phyloP scores from a whole-genome alignment of 2,113 vertebrate genomes.

The Procavia capensis region DNA sequence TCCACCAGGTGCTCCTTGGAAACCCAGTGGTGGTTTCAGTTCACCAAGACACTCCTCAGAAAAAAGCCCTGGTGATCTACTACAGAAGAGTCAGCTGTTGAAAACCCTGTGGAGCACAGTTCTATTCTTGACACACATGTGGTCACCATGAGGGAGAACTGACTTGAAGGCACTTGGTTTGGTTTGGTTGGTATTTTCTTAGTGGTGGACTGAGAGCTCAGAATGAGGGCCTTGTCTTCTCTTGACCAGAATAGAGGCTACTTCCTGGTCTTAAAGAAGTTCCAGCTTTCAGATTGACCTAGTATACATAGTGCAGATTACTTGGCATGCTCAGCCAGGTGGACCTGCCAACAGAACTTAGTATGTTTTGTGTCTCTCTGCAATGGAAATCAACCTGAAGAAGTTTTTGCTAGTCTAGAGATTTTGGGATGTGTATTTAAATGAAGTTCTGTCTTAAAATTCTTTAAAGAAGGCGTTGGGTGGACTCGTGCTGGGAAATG shows the following conservation, averaged over 20 bases:
- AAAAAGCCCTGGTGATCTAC: neutral
- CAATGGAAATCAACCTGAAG: slow-evolving; percentile 1
- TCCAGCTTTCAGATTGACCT: slow-evolving; percentile 17
- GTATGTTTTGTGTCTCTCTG: slow-evolving; percentile 34
- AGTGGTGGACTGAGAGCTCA: neutral
- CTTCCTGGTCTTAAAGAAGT: slow-evolving; percentile 28
- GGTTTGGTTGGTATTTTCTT: neutral
- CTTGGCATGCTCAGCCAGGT: neutral
- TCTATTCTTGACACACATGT: neutral
- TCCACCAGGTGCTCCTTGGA: too few relatives aligned
- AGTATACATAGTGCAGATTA: neutral
- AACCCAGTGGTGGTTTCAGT: neutral
- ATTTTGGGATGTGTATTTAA: slow-evolving; percentile 30
- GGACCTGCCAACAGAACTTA: neutral
- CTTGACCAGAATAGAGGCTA: slow-evolving; percentile 15
- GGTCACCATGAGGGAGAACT: neutral
- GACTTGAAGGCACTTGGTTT: neutral
- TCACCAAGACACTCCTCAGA: neutral
- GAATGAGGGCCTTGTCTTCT: slow-evolving; percentile 25
- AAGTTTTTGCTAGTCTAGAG: slow-evolving; percentile 25
- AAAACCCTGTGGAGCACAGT: neutral
- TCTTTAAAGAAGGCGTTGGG: neutral
- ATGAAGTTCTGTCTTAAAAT: slow-evolving; percentile 47
- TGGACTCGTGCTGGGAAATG: slow-evolving; percentile 23
- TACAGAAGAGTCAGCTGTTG: neutral